Conservation (phyloP, 2,888 invertebrate genomes). For the Tetropium fuscum region DNA sequence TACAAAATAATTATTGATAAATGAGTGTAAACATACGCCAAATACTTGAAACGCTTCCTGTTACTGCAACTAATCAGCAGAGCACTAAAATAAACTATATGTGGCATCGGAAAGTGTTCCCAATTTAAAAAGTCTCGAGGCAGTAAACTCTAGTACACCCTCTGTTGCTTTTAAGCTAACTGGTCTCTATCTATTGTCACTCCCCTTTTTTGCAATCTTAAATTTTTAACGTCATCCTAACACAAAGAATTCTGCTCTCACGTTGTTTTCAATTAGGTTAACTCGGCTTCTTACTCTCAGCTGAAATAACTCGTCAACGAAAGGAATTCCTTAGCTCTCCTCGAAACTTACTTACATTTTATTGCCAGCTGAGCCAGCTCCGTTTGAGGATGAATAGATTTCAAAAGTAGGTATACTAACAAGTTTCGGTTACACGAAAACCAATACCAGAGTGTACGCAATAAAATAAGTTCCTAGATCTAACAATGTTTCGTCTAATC, state of each 20-base stretch:
- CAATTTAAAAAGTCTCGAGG: conserved; percentile 12
- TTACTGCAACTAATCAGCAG: background rate
- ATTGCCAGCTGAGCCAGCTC: no score
- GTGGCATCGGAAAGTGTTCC: background rate
- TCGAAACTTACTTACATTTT: no score
- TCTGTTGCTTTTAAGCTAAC: conserved; percentile 26
- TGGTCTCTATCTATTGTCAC: conserved; percentile 30
- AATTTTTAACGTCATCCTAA: conserved; percentile 9
- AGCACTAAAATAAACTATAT: background rate
- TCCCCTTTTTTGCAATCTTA: conserved; percentile 18
- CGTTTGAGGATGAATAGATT: no score
- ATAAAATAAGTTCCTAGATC: no score
- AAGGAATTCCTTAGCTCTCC: no score
- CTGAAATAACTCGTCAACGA: conserved; percentile 11
- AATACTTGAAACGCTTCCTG: background rate
- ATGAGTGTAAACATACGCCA: background rate
- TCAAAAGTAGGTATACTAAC: no score
- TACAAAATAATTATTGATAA: no score
- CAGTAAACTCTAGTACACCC: conserved; percentile 11
- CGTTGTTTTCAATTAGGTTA: conserved; percentile 22
- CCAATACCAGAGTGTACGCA: no score
- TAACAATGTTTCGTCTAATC: no score
- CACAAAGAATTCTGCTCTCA: conserved; percentile 6
- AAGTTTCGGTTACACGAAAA: no score
- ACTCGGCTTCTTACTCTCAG: conserved; percentile 14